Conservation (phyloP, 2,888 invertebrate species). For the Cephus pulcher region DNA sequence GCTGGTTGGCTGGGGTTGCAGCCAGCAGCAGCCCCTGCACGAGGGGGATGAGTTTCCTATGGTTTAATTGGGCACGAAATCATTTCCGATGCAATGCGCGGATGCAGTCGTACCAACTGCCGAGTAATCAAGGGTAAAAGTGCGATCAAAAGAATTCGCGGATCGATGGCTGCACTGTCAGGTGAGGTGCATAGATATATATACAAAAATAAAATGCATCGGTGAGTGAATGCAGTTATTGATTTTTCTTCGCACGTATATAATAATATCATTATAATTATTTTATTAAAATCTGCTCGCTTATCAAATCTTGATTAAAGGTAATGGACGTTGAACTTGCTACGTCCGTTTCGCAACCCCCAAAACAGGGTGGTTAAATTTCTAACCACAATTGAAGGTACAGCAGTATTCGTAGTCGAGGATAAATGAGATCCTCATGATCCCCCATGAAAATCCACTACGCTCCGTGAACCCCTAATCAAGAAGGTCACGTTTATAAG, state of each 20-base stretch:
- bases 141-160: constrained; percentile 48
- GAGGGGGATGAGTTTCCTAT: constrained; percentile 57
- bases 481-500: background rate
- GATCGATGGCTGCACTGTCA: background rate
- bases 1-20: constrained; percentile 3
- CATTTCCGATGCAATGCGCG: constrained; percentile 64
- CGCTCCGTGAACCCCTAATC: background rate
- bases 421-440: too few species aligned
- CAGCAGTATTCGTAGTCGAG: too few species aligned
- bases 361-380: too few species aligned
- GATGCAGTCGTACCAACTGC: constrained; percentile 46
- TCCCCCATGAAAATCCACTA: background rate
- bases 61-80: constrained; percentile 66
- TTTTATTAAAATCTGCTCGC: too few species aligned
- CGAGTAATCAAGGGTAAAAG: constrained; percentile 64
- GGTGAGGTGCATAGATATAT: background rate
- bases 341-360: too few species aligned
- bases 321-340: too few species aligned
- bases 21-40: constrained; percentile 15
- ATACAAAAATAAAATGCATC: background rate
- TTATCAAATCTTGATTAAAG: too few species aligned
- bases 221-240: background rate
- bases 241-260: background rate
- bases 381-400: too few species aligned
- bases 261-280: too few species aligned